phyloP scores from a whole-genome alignment of 2,888 invertebrate genomes.

The Chloromyia formosa region DNA sequence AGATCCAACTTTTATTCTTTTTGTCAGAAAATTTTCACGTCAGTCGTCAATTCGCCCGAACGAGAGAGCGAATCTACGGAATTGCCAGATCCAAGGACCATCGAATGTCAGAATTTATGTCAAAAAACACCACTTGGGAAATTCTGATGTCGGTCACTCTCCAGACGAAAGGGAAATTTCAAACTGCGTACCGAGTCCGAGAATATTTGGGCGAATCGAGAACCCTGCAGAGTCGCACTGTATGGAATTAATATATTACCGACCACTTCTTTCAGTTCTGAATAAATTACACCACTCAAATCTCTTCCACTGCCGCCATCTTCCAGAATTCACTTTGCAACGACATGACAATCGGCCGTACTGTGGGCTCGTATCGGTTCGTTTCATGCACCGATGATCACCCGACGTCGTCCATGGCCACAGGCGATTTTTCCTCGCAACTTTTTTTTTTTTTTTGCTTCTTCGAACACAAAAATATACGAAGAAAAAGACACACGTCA shows the following conservation, averaged over 20 bases:
- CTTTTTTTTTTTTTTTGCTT: conserved; percentile 11
- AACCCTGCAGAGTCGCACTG: too few relatives aligned
- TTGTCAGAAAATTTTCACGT: conserved; percentile 39
- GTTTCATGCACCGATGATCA: conserved; percentile 10
- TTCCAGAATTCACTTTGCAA: neutral
- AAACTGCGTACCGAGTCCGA: too few relatives aligned
- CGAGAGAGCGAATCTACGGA: neutral
- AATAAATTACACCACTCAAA: too few relatives aligned
- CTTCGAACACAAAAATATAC: neutral
- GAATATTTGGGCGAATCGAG: neutral
- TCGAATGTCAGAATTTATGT: too few relatives aligned
- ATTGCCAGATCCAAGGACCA: neutral
- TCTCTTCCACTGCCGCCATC: neutral
- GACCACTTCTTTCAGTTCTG: too few relatives aligned
- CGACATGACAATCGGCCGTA: conserved; percentile 9
- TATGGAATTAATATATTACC: too few relatives aligned
- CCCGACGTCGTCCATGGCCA: neutral
- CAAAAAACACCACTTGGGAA: too few relatives aligned
- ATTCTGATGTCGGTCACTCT: too few relatives aligned
- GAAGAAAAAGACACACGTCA: conserved; percentile 17
- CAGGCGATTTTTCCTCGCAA: conserved; percentile 11
- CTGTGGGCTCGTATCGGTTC: conserved; percentile 2
- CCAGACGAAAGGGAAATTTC: too few relatives aligned
- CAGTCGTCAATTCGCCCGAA: conserved; percentile 28
- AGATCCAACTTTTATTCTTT: conserved; percentile 22